Evolutionary conservation across 2,113 vertebrate genomes (phyloP).

Genomic region (Tragelaphus buxtoni): DNA sequence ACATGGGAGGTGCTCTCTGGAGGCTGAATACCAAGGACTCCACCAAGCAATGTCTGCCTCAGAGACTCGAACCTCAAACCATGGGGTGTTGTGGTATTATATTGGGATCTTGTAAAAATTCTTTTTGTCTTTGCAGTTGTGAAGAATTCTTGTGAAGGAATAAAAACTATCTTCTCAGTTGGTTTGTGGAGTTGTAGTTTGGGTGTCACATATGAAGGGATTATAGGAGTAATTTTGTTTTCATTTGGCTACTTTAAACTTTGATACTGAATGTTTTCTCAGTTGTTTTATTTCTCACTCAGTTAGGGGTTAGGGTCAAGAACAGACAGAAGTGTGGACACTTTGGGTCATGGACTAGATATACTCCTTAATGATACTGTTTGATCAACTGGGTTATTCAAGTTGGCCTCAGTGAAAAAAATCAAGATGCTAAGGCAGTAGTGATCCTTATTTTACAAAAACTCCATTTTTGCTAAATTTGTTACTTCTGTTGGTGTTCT

Average conservation of each 20-base stretch:
- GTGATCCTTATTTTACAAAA: background rate
- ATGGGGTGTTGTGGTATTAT: background rate
- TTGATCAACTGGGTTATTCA: background rate
- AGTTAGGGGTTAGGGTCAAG: background rate
- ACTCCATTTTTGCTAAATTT: background rate
- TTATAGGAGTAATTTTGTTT: background rate
- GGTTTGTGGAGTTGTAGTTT: background rate
- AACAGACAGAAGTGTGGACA: background rate
- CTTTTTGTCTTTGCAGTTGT: background rate
- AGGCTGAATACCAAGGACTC: background rate
- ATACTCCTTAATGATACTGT: background rate
- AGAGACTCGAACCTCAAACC: background rate
- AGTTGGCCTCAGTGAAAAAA: background rate
- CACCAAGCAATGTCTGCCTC: background rate
- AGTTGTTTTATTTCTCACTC: background rate
- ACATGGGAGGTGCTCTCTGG: background rate
- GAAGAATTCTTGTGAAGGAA: background rate
- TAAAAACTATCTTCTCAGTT: background rate
- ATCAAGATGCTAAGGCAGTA: rapidly evolving
- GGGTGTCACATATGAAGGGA: background rate
- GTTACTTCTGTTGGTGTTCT: background rate
- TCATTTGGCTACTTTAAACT: background rate
- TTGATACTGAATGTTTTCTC: background rate
- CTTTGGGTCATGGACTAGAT: background rate
- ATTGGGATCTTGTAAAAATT: background rate